Evolutionary conservation across 2,797 vertebrate genomes (phyloP).

Genomic region (Lacerta bilineata): DNA sequence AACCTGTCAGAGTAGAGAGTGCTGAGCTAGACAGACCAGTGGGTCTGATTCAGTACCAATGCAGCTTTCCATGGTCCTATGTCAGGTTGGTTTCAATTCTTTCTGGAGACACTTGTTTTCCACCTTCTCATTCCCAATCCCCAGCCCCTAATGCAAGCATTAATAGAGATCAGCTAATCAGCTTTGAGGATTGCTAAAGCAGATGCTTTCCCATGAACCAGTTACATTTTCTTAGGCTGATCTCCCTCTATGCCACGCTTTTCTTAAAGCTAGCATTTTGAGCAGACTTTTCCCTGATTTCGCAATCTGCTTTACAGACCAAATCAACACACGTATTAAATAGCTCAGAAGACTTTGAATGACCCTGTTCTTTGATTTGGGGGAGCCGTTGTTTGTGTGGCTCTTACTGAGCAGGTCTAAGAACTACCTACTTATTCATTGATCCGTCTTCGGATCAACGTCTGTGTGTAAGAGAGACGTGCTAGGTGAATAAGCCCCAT

Average conservation of each 20-base stretch:
- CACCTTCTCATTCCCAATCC: neutral
- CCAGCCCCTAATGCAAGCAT: constrained; percentile 13
- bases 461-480: neutral
- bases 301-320: neutral
- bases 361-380: neutral
- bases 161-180: constrained; percentile 25
- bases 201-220: neutral
- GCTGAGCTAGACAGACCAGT: too few species aligned
- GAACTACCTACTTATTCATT: neutral
- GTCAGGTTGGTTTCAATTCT: neutral
- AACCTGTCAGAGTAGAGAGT: too few species aligned
- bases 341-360: neutral
- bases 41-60: too few species aligned
- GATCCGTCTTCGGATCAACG: neutral
- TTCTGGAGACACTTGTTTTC: neutral
- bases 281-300: neutral
- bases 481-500: neutral
- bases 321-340: neutral
- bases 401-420: neutral
- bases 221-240: neutral
- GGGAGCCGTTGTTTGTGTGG: neutral
- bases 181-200: constrained; percentile 20
- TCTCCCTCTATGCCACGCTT: neutral
- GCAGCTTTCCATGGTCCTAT: neutral
- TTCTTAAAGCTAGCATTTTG: neutral